Conservation (phyloP, 2,113 vertebrate species). For the Paraplagusia blochii region DNA sequence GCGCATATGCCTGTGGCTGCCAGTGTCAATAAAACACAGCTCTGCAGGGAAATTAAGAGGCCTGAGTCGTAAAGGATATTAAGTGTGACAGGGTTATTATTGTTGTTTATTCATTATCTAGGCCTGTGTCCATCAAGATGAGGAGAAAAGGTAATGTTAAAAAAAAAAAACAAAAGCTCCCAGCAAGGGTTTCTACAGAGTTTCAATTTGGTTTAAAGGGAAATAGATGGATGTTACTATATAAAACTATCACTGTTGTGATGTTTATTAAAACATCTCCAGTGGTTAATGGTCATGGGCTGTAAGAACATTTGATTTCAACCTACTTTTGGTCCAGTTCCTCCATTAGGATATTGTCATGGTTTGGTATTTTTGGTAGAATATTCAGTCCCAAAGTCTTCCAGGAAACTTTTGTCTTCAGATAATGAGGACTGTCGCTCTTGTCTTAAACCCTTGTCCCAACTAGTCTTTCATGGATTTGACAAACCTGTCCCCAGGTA, state of each 20-base stretch:
- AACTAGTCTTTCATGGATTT: background rate
- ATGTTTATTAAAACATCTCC: too few relatives aligned
- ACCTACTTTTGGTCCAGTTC: too few relatives aligned
- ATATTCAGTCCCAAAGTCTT: background rate
- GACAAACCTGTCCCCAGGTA: background rate
- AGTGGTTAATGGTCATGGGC: background rate
- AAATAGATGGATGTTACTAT: too few relatives aligned
- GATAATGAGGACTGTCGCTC: too few relatives aligned
- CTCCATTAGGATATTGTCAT: background rate
- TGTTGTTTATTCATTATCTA: constrained; percentile 47
- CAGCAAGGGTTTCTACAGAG: background rate
- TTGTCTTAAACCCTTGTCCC: too few relatives aligned
- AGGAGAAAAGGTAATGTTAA: constrained; percentile 13
- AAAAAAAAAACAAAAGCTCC: background rate
- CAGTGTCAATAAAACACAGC: constrained; percentile 32
- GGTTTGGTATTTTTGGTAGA: background rate
- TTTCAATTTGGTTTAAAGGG: background rate
- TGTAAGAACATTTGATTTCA: too few relatives aligned
- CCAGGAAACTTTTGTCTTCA: background rate
- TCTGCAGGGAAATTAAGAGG: constrained; percentile 57
- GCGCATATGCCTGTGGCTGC: constrained; percentile 29
- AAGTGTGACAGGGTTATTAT: constrained; percentile 29
- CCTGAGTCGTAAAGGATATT: constrained; percentile 2
- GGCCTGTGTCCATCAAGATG: constrained; percentile 11
- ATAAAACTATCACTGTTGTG: too few relatives aligned